Evolutionary conservation across 2,113 vertebrate species (phyloP).

Genomic region (Cathartes aura): DNA sequence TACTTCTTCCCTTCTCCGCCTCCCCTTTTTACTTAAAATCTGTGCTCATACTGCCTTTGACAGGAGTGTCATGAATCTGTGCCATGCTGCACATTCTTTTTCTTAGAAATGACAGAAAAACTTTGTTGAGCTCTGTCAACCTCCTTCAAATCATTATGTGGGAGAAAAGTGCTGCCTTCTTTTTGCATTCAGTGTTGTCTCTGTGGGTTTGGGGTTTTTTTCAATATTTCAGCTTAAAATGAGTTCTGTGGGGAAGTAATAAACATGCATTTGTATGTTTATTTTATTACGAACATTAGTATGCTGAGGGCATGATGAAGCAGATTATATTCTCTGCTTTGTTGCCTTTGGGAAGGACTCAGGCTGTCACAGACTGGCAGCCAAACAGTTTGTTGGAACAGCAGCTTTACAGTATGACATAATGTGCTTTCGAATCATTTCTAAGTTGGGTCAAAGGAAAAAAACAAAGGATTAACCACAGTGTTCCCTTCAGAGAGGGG

Average conservation of each 20-base stretch:
- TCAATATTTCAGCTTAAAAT: background rate
- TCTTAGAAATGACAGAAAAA: background rate
- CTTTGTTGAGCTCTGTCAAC: background rate
- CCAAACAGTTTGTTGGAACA: slow-evolving; percentile 5
- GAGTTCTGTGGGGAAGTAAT: background rate
- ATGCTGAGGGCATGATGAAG: background rate
- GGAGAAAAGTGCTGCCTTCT: background rate
- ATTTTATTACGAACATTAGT: slow-evolving; percentile 14
- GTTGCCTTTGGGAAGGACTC: slow-evolving; percentile 25
- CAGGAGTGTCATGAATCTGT: background rate
- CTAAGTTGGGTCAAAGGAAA: background rate
- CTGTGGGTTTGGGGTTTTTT: background rate
- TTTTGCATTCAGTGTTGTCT: background rate
- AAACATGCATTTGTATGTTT: background rate
- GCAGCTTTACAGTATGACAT: background rate
- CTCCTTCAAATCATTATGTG: background rate
- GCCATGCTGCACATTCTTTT: background rate
- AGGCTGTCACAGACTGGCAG: slow-evolving; percentile 51
- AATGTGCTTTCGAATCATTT: background rate
- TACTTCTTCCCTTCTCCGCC: background rate
- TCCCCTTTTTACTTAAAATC: background rate
- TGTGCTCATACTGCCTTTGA: background rate
- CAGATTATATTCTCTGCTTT: slow-evolving; percentile 6
- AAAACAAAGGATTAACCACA: background rate
- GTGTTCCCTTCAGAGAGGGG: background rate